A percentile compares a stretch with the other conserved stretches of the same genome.
Evolutionary conservation across 2,113 vertebrate species (phyloP).

Genomic region (Nibea coibor): DNA sequence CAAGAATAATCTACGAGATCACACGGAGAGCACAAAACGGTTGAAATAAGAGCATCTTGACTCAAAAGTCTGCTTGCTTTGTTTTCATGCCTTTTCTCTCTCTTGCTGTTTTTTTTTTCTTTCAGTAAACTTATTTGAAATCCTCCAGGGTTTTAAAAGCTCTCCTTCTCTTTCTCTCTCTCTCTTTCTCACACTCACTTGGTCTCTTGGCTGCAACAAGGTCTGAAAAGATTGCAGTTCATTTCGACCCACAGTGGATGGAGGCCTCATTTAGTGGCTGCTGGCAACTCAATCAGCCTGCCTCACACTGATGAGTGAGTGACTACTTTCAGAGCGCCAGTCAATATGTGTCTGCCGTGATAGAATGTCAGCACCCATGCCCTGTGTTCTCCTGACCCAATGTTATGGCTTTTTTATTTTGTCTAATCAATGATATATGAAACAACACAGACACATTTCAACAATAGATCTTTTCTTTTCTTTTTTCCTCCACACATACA

Average conservation of each 20-base stretch:
- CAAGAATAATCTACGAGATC: constrained; percentile 32
- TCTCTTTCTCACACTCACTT: constrained; percentile 60
- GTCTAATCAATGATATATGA: constrained; percentile 95
- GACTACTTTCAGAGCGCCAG: constrained; percentile 93
- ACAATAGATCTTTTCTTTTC: constrained; percentile 64
- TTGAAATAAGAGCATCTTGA: constrained; percentile 38
- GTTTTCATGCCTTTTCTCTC: constrained; percentile 53
- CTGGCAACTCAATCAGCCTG: constrained; percentile 97
- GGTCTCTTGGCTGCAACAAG: constrained; percentile 86
- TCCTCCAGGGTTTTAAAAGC: constrained; percentile 90
- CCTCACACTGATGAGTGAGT: constrained; percentile 94
- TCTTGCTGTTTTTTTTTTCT: constrained; percentile 27
- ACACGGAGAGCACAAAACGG: constrained; percentile 15
- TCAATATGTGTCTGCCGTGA: constrained; percentile 96
- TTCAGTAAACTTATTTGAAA: constrained; percentile 89
- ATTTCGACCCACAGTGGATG: constrained; percentile 92
- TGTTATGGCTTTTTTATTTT: constrained; percentile 89
- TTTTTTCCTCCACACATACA: constrained; percentile 24
- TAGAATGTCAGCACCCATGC: constrained; percentile 92
- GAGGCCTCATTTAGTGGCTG: constrained; percentile 96
- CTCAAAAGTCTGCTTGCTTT: constrained; percentile 50
- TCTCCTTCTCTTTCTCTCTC: constrained; percentile 64
- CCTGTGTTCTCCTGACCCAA: constrained; percentile 88
- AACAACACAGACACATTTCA: constrained; percentile 75
- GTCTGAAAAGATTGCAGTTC: constrained; percentile 95